A percentile compares a stretch with the other conserved stretches of the same genome.
Evolutionary conservation across 2,113 vertebrate species (phyloP).

Genomic region (Trematocara unimaculatum): DNA sequence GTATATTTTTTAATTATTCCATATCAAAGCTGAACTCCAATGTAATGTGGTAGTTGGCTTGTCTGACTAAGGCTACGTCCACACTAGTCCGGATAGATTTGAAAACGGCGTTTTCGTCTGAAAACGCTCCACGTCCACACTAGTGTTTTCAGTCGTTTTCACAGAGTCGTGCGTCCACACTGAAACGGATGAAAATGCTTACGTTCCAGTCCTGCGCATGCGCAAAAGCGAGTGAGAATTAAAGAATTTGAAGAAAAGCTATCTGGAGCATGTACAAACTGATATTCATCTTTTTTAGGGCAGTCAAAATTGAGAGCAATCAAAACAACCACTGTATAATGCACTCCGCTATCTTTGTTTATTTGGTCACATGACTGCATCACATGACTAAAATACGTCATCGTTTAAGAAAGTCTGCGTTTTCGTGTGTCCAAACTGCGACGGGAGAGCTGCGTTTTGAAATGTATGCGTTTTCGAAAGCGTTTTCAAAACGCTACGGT

Average conservation of each 20-base stretch:
- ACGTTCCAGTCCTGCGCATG: neutral
- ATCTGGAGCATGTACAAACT: neutral
- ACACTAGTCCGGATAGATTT: neutral
- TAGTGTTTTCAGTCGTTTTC: neutral
- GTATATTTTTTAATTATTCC: constrained; percentile 4
- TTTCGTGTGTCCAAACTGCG: neutral
- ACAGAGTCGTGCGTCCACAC: neutral
- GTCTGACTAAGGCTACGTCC: constrained; percentile 8
- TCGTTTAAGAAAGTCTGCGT: neutral
- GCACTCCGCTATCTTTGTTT: neutral
- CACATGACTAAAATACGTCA: neutral
- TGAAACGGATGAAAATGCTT: neutral
- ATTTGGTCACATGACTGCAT: neutral
- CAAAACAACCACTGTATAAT: neutral
- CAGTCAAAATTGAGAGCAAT: neutral
- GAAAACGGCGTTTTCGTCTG: rapidly evolving
- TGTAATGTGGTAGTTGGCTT: constrained; percentile 49
- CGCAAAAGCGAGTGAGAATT: no score
- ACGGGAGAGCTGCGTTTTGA: neutral
- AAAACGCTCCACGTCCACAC: neutral
- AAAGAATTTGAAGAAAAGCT: neutral
- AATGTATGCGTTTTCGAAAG: neutral
- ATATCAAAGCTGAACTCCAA: neutral
- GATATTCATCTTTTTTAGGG: neutral
- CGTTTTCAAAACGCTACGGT: neutral